Base-by-base conservation (phyloP, 2,797 vertebrate genomes). In the Lagorchestes hirsutus region DNA sequence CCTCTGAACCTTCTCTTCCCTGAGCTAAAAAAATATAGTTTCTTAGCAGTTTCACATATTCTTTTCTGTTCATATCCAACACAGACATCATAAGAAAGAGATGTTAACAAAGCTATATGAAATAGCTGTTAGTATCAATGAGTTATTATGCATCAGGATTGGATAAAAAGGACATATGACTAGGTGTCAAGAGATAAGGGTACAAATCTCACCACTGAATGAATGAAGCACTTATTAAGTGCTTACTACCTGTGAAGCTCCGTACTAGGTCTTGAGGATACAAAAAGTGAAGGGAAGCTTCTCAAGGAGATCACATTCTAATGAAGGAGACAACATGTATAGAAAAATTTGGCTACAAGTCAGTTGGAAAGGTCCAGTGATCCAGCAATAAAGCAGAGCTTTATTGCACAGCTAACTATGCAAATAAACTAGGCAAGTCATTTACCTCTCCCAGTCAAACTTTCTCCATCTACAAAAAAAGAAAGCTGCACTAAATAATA, bases 31-130 rank as follows among this genome's bases (percentile, higher is more conserved):
- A 82, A 82, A 67, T 34, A 67, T 10, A 87, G 74, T 46, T 87
- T 50, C 40, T 87, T 27, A 95, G 92, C 14, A 92, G 91, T 59
- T 95, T 82, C 82, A 87, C n/a, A 56, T 14, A 93, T 95, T 90
- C 56, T 90, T 16, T 9, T 92, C 40, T 18, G 46, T 54, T 94
- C n/a, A 57, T 91, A 92, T 93, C 46, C 31, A 52, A 58, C 40
- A 62, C 34, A 92, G 54, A 87, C 31, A 92, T 90, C 55, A 93
- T 95, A 93, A 93, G 13, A 57, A 0, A 92, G 31, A 56, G 52
- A 31, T 91, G 14, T 31, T 82, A 91, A 92, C 27, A 67, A 74
- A 93, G 58, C 40, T 92, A 93, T 31, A 54, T 50, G 92, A 57
- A 93, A 55, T 58, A 91, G 1, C 16, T 93, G 74, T 91, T 55